Conservation (phyloP, 2,797 vertebrate species). For the Orestias chungarensis region DNA sequence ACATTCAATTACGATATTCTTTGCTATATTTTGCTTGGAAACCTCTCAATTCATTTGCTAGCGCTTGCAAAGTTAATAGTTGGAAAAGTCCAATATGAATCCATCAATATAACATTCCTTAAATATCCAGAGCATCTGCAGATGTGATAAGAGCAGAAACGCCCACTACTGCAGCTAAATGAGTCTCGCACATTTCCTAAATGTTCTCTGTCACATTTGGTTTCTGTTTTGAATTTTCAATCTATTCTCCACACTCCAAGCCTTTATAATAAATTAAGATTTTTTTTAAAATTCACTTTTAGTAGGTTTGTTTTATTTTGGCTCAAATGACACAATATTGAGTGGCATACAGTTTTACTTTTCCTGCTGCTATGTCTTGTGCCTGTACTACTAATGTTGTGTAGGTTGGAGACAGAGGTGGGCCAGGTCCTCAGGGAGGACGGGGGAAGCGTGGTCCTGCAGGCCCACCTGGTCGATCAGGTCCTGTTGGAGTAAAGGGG, state of each 20-base stretch:
- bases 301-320: neutral
- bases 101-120: conserved; percentile 46
- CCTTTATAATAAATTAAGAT: neutral
- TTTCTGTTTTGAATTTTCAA: conserved; percentile 16
- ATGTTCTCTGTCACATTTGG: conserved; percentile 10
- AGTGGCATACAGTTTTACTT: neutral
- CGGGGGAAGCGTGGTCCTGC: conserved; percentile 76
- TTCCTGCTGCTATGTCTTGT: conserved; percentile 8
- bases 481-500: conserved; percentile 75
- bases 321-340: neutral
- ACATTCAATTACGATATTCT: conserved; percentile 17
- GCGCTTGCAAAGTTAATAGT: conserved; percentile 26
- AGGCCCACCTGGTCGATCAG: conserved; percentile 74
- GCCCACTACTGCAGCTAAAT: conserved; percentile 33
- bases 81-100: conserved; percentile 30
- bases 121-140: conserved; percentile 47
- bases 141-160: conserved; percentile 31
- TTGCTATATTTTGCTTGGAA: conserved; percentile 1
- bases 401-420: conserved; percentile 77
- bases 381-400: conserved; percentile 19
- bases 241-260: neutral
- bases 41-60: conserved; percentile 15
- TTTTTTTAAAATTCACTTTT: neutral
- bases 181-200: conserved; percentile 33
- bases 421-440: conserved; percentile 72